Conservation (phyloP, 1,140 invertebrate species). For the Anoplolepis gracilipes region DNA sequence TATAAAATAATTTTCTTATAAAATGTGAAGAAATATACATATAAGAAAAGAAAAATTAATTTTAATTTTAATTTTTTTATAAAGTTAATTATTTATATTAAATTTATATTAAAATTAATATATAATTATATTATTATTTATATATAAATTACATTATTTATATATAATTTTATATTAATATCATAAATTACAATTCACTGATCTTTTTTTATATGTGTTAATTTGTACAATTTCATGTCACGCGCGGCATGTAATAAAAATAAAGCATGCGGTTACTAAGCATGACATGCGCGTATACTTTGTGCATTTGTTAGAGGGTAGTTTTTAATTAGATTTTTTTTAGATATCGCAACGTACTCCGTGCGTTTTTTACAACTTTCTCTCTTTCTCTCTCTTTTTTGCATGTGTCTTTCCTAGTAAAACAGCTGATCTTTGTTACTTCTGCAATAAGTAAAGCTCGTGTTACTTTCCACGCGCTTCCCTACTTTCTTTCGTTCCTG, state of each 20-base stretch:
- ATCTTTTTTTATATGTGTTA: not conserved
- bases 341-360: not conserved
- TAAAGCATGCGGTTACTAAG: conserved; percentile 23
- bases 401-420: not conserved
- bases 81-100: no score
- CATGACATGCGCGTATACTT: conserved; percentile 25
- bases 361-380: not conserved
- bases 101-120: no score
- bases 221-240: conserved; percentile 29
- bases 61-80: no score
- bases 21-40: no score
- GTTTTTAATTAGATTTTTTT: conserved; percentile 76
- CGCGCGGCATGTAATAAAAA: conserved; percentile 14
- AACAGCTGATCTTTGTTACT: conserved; percentile 8
- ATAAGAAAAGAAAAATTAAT: no score
- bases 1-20: no score
- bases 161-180: no score
- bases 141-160: no score
- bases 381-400: not conserved
- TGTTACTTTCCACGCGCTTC: not conserved
- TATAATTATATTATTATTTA: no score
- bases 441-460: conserved; percentile 22
- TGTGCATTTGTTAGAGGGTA: not conserved
- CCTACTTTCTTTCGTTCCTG: not conserved
- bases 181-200: no score